Percentiles rank a stretch among this genome's conserved stretches.
Conservation (phyloP, 1,140 invertebrate species). For the Laodelphax striatellus region DNA sequence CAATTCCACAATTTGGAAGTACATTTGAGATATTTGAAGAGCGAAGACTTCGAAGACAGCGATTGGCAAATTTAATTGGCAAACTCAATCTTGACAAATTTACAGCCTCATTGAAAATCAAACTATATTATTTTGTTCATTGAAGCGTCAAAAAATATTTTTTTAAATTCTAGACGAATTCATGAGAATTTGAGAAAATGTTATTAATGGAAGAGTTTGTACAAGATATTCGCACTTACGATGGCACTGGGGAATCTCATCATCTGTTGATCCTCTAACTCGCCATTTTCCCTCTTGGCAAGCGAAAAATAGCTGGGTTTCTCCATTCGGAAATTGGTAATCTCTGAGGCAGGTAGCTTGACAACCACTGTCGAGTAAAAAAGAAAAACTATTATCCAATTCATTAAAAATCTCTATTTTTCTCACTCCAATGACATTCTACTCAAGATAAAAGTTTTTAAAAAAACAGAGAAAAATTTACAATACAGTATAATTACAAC, state of each 20-base stretch:
- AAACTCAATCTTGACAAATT: neutral
- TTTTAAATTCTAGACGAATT: no score
- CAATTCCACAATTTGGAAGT: neutral
- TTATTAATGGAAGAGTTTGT: neutral
- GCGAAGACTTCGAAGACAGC: no score
- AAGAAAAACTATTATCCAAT: neutral
- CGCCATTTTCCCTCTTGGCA: slow-evolving; percentile 45
- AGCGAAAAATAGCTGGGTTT: slow-evolving; percentile 34
- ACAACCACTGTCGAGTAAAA: slow-evolving; percentile 35
- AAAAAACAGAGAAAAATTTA: no score
- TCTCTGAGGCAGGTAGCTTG: slow-evolving; percentile 38
- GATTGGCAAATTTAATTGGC: no score
- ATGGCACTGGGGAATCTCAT: slow-evolving; percentile 44
- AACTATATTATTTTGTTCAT: neutral
- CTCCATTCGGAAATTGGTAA: slow-evolving; percentile 47
- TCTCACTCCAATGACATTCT: no score
- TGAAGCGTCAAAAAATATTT: neutral
- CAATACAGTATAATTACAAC: no score
- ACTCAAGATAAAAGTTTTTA: no score
- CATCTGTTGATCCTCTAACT: slow-evolving; percentile 35
- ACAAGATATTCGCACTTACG: slow-evolving; percentile 34
- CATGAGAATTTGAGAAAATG: no score
- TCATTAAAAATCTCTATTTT: neutral
- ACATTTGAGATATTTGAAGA: slow-evolving; percentile 2
- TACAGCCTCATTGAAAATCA: neutral